Evolutionary conservation across 64 coral and sea anemone species (phyloP).

Genomic region (Dendronephthya gigantea): DNA sequence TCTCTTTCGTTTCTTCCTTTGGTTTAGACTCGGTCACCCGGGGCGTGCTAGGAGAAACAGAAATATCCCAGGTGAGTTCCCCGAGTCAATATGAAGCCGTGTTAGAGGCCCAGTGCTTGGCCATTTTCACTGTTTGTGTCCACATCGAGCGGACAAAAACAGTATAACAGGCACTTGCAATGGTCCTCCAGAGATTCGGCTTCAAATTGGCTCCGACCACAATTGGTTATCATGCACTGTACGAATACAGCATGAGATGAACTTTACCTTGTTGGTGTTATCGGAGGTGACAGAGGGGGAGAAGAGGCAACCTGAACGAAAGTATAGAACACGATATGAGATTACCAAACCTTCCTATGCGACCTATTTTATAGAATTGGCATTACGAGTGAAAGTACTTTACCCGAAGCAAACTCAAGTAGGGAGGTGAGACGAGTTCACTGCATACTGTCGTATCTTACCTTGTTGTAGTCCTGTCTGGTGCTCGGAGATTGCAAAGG

Average conservation of each 20-base stretch:
- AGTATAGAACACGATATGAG: too few relatives aligned
- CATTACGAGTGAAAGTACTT: too few relatives aligned
- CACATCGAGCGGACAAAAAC: too few relatives aligned
- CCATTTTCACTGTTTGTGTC: too few relatives aligned
- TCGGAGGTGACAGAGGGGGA: not conserved
- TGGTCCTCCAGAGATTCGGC: too few relatives aligned
- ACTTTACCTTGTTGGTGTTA: not conserved
- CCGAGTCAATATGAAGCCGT: too few relatives aligned
- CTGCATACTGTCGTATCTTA: not conserved
- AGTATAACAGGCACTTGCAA: too few relatives aligned
- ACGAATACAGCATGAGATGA: not conserved
- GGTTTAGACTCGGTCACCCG: not conserved
- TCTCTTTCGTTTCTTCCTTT: not conserved
- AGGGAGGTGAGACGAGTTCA: not conserved
- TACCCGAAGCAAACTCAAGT: not conserved
- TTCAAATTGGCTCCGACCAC: too few relatives aligned
- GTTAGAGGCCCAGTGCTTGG: too few relatives aligned
- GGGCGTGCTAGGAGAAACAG: not conserved
- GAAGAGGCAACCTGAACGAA: not conserved
- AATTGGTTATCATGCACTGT: not conserved
- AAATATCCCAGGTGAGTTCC: not conserved
- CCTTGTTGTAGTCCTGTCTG: slow-evolving; percentile 11
- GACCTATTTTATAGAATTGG: too few relatives aligned
- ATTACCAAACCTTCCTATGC: too few relatives aligned
- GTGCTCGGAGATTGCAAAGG: not conserved